Conservation (phyloP, 1,140 invertebrate genomes). For the Drosophila pandora region DNA sequence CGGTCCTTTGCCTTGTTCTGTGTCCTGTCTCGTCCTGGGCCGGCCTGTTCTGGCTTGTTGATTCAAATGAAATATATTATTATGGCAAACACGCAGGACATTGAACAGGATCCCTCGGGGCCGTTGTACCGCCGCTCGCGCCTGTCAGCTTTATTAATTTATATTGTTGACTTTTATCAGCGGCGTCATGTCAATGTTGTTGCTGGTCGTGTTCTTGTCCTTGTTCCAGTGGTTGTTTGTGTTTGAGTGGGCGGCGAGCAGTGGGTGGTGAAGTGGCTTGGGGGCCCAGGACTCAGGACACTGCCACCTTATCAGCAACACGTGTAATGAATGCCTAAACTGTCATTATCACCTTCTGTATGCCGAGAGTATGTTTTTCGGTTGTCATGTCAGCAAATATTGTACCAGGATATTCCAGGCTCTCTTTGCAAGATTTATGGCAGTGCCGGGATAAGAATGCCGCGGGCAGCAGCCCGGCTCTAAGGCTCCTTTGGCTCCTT, state of each 20-base stretch:
- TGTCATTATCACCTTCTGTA: constrained; percentile 79
- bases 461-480: constrained; percentile 29
- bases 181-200: constrained; percentile 60
- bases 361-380: constrained; percentile 64
- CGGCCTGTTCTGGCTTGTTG: constrained; percentile 63
- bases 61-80: constrained; percentile 80
- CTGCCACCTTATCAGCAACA: constrained; percentile 74
- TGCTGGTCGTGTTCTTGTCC: constrained; percentile 15
- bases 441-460: constrained; percentile 16
- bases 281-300: neutral
- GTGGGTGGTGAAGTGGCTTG: neutral
- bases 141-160: constrained; percentile 80
- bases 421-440: constrained; percentile 53
- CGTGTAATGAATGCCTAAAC: constrained; percentile 83
- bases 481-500: neutral
- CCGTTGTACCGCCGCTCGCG: constrained; percentile 37
- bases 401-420: constrained; percentile 66
- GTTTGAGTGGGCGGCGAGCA: neutral
- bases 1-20: constrained; percentile 2
- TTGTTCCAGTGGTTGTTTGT: constrained; percentile 14
- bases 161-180: constrained; percentile 82
- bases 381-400: constrained; percentile 82
- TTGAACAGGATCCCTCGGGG: constrained; percentile 55
- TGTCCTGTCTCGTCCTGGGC: constrained; percentile 2
- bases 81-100: constrained; percentile 77